These are phyloP conservation scores for Nephrotoma appendiculata DNA, from an alignment of 2,888 invertebrate species.

Conservation along the genomic window DNA sequence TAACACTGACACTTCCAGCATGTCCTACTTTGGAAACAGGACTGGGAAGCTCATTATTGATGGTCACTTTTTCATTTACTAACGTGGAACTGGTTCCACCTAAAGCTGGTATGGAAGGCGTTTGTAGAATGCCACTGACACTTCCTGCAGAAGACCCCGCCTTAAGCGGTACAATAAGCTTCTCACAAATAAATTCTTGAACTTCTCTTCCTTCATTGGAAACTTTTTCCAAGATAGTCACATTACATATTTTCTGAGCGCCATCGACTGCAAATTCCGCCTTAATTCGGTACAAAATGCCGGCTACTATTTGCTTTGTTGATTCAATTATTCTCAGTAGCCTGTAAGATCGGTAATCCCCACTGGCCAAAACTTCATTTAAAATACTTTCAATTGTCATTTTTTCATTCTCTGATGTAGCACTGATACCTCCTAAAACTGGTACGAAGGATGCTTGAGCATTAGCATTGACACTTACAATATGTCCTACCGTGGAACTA, in stretches of 20 bases:
- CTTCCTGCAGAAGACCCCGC: background rate
- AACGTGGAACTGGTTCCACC: too few species aligned
- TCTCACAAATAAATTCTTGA: background rate
- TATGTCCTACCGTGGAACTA: too few species aligned
- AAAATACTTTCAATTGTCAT: background rate
- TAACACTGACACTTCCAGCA: too few species aligned
- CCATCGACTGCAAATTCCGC: slow-evolving; percentile 41
- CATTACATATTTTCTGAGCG: slow-evolving; percentile 17
- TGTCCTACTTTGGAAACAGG: too few species aligned
- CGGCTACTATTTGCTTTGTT: slow-evolving; percentile 38
- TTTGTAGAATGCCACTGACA: background rate
- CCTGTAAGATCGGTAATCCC: background rate
- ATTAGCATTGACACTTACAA: too few species aligned
- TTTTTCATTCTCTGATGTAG: background rate
- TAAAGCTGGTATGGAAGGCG: too few species aligned
- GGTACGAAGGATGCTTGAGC: background rate
- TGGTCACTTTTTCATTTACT: too few species aligned
- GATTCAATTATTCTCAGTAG: slow-evolving; percentile 30
- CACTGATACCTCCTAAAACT: background rate
- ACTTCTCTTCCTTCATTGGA: background rate
- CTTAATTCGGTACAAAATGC: slow-evolving; percentile 40
- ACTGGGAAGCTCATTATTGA: too few species aligned
- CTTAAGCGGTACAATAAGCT: background rate
- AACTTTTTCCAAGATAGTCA: background rate
- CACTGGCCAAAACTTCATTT: background rate